Evolutionary conservation across 1,140 invertebrate genomes (phyloP).

Genomic region (Notospermus geniculatus): DNA sequence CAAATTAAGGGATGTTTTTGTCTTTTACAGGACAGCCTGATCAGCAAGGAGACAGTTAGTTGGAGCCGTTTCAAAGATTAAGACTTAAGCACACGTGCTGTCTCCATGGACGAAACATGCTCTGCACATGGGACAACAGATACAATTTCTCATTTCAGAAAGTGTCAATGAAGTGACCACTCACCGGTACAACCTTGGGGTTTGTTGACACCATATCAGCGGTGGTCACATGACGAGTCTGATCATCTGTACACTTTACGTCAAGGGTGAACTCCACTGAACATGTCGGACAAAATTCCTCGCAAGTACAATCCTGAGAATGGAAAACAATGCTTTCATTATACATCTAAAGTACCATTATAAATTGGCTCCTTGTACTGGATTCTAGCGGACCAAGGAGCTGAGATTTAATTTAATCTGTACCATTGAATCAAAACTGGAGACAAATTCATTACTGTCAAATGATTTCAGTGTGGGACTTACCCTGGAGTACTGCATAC

Average conservation of each 20-base stretch:
- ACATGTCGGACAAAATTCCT: slow-evolving; percentile 96
- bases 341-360: too few species aligned
- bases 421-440: background rate
- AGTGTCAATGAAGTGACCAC: slow-evolving; percentile 23
- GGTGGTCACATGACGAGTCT: slow-evolving; percentile 93
- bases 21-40: too few species aligned
- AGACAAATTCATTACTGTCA: background rate
- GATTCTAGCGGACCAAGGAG: background rate
- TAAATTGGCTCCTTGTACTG: background rate
- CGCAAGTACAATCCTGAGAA: slow-evolving; percentile 86
- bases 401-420: background rate
- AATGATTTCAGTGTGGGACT: slow-evolving; percentile 20
- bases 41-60: too few species aligned
- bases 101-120: too few species aligned
- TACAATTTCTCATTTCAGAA: too few species aligned
- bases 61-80: too few species aligned
- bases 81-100: too few species aligned
- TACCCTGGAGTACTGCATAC: slow-evolving; percentile 75
- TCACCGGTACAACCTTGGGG: slow-evolving; percentile 80
- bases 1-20: too few species aligned
- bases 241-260: slow-evolving; percentile 90
- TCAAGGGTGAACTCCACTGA: slow-evolving; percentile 97
- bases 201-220: slow-evolving; percentile 92
- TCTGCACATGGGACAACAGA: too few species aligned
- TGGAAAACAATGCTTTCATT: too few species aligned